These are phyloP conservation scores for Pantherophis guttatus DNA, from an alignment of 2,113 vertebrate species.

Conservation along the genomic window DNA sequence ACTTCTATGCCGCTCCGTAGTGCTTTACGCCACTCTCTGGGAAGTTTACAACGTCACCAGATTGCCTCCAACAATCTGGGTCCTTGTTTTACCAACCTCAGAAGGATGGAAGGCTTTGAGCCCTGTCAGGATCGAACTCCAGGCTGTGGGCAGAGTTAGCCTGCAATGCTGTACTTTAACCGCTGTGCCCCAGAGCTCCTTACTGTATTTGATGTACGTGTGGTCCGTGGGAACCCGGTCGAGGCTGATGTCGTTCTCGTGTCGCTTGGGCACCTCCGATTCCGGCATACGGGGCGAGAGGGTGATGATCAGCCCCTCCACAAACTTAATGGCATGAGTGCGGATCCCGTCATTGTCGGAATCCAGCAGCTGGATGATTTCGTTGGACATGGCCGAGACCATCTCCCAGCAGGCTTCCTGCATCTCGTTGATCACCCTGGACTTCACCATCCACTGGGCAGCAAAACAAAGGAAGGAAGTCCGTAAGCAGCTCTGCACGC, in stretches of 20 bases:
- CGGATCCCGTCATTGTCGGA: slow-evolving; percentile 94
- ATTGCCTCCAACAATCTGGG: no score
- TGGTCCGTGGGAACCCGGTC: slow-evolving; percentile 89
- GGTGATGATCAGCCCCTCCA: slow-evolving; percentile 88
- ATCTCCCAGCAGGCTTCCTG: slow-evolving; percentile 95
- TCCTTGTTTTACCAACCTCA: no score
- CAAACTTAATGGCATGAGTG: slow-evolving; percentile 94
- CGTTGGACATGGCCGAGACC: slow-evolving; percentile 85
- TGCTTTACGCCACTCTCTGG: no score
- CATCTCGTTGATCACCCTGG: slow-evolving; percentile 78
- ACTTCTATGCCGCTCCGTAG: no score
- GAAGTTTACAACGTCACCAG: no score
- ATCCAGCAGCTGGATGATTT: slow-evolving; percentile 86
- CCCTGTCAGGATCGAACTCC: no score
- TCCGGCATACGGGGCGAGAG: slow-evolving; percentile 82
- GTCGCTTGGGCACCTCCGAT: slow-evolving; percentile 84
- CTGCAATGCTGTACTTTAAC: no score
- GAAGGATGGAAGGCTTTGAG: no score
- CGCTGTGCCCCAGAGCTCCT: slow-evolving; percentile 9
- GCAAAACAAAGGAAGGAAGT: neutral
- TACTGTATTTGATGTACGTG: slow-evolving; percentile 86
- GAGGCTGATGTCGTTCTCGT: slow-evolving; percentile 89
- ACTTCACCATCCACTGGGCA: slow-evolving; percentile 86
- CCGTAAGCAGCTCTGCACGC: rapidly evolving
- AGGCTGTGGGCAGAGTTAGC: no score